These are phyloP conservation scores for Neoscelio sp. DNA, from an alignment of 2,888 invertebrate species.

Conservation along the genomic window DNA sequence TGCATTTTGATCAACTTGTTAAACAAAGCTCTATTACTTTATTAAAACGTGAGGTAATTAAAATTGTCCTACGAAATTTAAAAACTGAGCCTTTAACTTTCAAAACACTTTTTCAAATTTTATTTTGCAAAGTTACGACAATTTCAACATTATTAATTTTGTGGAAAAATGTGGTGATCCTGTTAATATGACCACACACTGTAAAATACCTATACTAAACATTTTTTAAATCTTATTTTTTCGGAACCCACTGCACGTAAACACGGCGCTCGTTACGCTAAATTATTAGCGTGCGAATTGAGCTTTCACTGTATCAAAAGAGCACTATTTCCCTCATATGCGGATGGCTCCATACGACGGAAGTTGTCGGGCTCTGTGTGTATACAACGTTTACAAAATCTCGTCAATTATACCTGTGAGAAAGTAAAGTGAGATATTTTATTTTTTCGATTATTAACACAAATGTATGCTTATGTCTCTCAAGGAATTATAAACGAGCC, in stretches of 20 bases:
- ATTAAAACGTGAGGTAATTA: too few relatives aligned
- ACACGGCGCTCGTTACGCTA: conserved; percentile 47
- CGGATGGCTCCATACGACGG: conserved; percentile 57
- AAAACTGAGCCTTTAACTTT: too few relatives aligned
- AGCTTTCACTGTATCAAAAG: conserved; percentile 63
- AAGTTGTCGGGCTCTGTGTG: conserved; percentile 48
- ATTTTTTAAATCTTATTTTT: conserved; percentile 16
- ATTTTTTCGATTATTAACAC: conserved; percentile 1
- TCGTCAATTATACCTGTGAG: conserved; percentile 32
- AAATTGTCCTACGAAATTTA: too few relatives aligned
- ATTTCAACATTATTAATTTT: too few relatives aligned
- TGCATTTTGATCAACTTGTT: too few relatives aligned
- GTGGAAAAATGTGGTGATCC: background rate
- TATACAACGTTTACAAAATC: conserved; percentile 43
- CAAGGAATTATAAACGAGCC: too few relatives aligned
- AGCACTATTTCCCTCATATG: conserved; percentile 55
- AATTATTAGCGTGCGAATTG: conserved; percentile 62
- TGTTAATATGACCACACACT: too few relatives aligned
- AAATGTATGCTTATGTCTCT: too few relatives aligned
- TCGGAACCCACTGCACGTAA: conserved; percentile 34
- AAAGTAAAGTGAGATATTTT: conserved; percentile 32
- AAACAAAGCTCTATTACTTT: too few relatives aligned
- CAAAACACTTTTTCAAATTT: too few relatives aligned
- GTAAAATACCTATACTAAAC: background rate
- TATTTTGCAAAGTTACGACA: too few relatives aligned